Base-by-base conservation (phyloP, 2,113 vertebrate species). In the Phrynocephalus versicolor region DNA sequence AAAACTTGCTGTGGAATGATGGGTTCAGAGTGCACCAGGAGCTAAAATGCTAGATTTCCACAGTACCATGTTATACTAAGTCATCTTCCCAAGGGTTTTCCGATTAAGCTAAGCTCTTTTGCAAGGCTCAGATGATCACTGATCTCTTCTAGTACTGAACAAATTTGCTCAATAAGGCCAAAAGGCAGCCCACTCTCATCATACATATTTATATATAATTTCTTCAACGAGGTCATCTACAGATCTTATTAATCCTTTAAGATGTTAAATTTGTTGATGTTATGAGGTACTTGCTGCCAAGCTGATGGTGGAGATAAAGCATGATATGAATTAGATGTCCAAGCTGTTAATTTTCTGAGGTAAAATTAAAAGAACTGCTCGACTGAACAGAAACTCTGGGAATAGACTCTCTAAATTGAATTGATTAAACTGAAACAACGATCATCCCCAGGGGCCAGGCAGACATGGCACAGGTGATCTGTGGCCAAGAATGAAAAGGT, bases 81-180 rank as follows among this genome's bases (percentile, higher is more conserved):
- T 2, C 33, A 30, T 70, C 81, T 78, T 88, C 77, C 84, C 81
- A 83, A 27, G 16, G n/a, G 39, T 19, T 57, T 88, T 89, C 64
- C 64, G 12, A 30, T 23, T 72, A 83, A 83, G 37, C 12, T 33
- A 13, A 6, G 19, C 57, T 39, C 58, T 23, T 64, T n/a, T 72
- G 0, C 21, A 0, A 79, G 75, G 18, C 76, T 84, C 35, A 80
- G 58, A 0, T 1, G 88, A 55, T 83, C 45, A 51, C 45, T 51
- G 5, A 60, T 77, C 4, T 25, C 45, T 57, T 64, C 10, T 7
- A n/a, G 60, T 2, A 88, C 30, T n/a, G 82, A 64, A 85, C 73
- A 74, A 62, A 85, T 79, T 51, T 85, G 57, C 33, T 72, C 58
- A 80, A 67, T 62, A 73, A 74, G 72, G 30, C 19, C 37, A 30